These are phyloP conservation scores for Meloe dianella DNA, from an alignment of 2,888 invertebrate species.

Conservation along the genomic window DNA sequence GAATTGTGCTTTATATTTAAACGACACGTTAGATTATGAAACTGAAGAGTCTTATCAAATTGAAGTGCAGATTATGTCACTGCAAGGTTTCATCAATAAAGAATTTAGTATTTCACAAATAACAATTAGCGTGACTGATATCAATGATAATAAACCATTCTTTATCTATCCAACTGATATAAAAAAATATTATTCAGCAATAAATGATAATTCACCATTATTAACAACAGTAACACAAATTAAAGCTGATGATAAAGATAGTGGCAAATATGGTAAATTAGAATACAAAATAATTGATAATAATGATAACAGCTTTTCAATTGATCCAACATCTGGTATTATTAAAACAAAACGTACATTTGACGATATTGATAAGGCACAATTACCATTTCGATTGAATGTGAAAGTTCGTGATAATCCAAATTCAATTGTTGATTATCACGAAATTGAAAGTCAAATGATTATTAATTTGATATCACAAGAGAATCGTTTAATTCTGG, in stretches of 20 bases:
- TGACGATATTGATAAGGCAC: slow-evolving; percentile 67
- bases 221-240: slow-evolving; percentile 81
- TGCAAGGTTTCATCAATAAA: slow-evolving; percentile 81
- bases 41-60: slow-evolving; percentile 73
- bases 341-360: slow-evolving; percentile 77
- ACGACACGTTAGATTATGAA: slow-evolving; percentile 81
- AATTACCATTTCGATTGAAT: slow-evolving; percentile 76
- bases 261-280: slow-evolving; percentile 80
- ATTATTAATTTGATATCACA: slow-evolving; percentile 81
- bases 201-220: slow-evolving; percentile 75
- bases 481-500: slow-evolving; percentile 77
- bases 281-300: slow-evolving; percentile 66
- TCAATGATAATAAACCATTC: slow-evolving; percentile 87
- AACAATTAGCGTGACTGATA: slow-evolving; percentile 82
- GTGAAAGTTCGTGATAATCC: slow-evolving; percentile 80
- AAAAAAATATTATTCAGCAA: slow-evolving; percentile 81
- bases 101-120: slow-evolving; percentile 76
- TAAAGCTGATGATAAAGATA: slow-evolving; percentile 85
- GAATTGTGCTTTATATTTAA: slow-evolving; percentile 81
- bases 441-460: slow-evolving; percentile 69
- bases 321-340: slow-evolving; percentile 77
- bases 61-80: slow-evolving; percentile 78
- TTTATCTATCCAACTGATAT: slow-evolving; percentile 74
- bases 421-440: slow-evolving; percentile 66
- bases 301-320: slow-evolving; percentile 70